These are phyloP conservation scores for Drosophila pseudoananassae DNA, from an alignment of 1,140 invertebrate genomes.

Conservation along the genomic window DNA sequence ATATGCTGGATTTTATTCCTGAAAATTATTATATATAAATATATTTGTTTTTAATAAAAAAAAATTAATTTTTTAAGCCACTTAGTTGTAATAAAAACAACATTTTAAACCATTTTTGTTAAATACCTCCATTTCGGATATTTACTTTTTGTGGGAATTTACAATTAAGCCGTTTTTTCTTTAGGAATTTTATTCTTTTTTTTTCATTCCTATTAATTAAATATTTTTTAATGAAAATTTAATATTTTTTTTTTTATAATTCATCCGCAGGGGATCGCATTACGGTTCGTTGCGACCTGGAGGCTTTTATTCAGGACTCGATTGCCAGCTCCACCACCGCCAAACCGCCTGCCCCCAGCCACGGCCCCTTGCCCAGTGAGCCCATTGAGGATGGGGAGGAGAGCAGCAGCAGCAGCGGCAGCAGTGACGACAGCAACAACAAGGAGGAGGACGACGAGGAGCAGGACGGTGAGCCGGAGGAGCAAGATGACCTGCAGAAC, in stretches of 20 bases:
- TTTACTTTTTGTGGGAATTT: too few relatives aligned
- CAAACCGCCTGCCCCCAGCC: slow-evolving; percentile 11
- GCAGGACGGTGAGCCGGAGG: slow-evolving; percentile 42
- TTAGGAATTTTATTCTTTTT: not conserved
- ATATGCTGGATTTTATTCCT: too few relatives aligned
- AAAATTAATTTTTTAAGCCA: too few relatives aligned
- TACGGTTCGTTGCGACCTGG: slow-evolving; percentile 90
- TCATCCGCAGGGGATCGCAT: slow-evolving; percentile 87
- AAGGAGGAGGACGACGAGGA: slow-evolving; percentile 37
- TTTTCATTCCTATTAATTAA: not conserved
- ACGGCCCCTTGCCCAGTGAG: slow-evolving; percentile 23
- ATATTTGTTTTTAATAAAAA: too few relatives aligned
- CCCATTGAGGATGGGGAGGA: slow-evolving; percentile 19
- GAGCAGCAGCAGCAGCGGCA: slow-evolving; percentile 25
- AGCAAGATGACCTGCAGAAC: slow-evolving; percentile 67
- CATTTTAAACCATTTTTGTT: too few relatives aligned
- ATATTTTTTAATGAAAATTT: not conserved
- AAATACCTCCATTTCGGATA: too few relatives aligned
- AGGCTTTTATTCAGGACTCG: slow-evolving; percentile 88
- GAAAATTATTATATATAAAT: too few relatives aligned
- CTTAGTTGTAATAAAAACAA: too few relatives aligned
- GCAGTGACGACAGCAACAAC: slow-evolving; percentile 26
- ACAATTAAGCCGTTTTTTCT: too few relatives aligned
- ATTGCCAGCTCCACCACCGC: slow-evolving; percentile 1
- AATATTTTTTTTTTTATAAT: not conserved